phyloP scores from a whole-genome alignment of 1,140 invertebrate genomes.

The Drosophila elegans region DNA sequence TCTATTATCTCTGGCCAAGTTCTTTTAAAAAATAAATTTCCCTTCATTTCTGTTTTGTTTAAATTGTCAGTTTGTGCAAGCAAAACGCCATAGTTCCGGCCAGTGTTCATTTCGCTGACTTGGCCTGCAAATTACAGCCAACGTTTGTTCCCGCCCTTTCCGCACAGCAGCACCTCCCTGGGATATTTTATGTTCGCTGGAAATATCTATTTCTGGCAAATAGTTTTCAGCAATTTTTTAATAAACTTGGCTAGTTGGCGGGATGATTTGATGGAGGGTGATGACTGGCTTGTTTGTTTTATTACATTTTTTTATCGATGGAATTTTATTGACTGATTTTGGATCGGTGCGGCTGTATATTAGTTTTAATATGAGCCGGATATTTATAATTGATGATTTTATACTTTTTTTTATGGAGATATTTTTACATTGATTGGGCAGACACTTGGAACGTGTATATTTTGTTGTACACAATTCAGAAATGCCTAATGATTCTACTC shows the following conservation, averaged over 20 bases:
- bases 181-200: slow-evolving; percentile 25
- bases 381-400: not conserved
- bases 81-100: slow-evolving; percentile 75
- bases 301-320: not conserved
- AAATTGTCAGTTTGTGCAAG: slow-evolving; percentile 67
- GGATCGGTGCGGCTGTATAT: not conserved
- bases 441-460: too few species aligned
- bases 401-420: too few species aligned
- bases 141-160: slow-evolving; percentile 50
- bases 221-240: slow-evolving; percentile 39
- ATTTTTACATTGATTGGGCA: not conserved
- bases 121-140: slow-evolving; percentile 65
- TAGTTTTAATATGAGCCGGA: not conserved
- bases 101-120: slow-evolving; percentile 75
- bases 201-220: slow-evolving; percentile 34
- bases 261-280: slow-evolving; percentile 1
- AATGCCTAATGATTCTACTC: too few species aligned
- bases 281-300: slow-evolving; percentile 15
- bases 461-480: too few species aligned
- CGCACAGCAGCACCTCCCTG: not conserved
- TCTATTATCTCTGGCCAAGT: slow-evolving; percentile 62
- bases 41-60: slow-evolving; percentile 40
- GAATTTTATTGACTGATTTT: not conserved
- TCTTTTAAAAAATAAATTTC: slow-evolving; percentile 14
- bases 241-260: slow-evolving; percentile 10